Conservation (phyloP, 2,888 invertebrate genomes). For the Gisinianus flammeolus region DNA sequence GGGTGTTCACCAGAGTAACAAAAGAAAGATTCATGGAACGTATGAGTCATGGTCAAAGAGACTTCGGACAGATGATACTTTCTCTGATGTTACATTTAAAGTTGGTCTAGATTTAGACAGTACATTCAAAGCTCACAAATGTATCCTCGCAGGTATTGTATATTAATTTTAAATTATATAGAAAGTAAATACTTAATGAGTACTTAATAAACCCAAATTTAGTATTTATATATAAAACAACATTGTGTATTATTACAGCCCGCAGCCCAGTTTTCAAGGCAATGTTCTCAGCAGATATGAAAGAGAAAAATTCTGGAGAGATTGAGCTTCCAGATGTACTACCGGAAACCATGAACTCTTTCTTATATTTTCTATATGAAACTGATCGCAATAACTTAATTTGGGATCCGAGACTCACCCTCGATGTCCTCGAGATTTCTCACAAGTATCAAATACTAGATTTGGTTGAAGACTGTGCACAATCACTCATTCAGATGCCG, state of each 20-base stretch:
- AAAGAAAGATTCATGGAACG: background rate
- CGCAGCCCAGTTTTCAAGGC: conserved; percentile 32
- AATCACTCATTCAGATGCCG: background rate
- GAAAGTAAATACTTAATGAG: too few relatives aligned
- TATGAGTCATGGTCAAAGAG: conserved; percentile 20
- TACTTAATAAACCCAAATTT: too few relatives aligned
- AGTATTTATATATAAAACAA: background rate
- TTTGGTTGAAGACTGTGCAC: background rate
- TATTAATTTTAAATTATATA: too few relatives aligned
- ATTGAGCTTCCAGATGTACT: conserved; percentile 15
- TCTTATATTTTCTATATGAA: conserved; percentile 21
- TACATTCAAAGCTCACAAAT: conserved; percentile 26
- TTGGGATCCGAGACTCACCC: background rate
- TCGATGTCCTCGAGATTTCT: conserved; percentile 16
- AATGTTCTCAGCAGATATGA: conserved; percentile 26
- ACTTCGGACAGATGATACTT: conserved; percentile 16
- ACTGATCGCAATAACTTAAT: background rate
- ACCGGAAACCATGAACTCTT: background rate
- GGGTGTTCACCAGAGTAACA: background rate
- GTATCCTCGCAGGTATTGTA: conserved; percentile 25
- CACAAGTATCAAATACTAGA: conserved; percentile 29
- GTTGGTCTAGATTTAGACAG: conserved; percentile 4
- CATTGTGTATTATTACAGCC: background rate
- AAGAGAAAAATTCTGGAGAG: conserved; percentile 18
- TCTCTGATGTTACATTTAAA: conserved; percentile 22